Evolutionary conservation across 2,113 vertebrate genomes (phyloP).

Genomic region (Pituophis catenifer): DNA sequence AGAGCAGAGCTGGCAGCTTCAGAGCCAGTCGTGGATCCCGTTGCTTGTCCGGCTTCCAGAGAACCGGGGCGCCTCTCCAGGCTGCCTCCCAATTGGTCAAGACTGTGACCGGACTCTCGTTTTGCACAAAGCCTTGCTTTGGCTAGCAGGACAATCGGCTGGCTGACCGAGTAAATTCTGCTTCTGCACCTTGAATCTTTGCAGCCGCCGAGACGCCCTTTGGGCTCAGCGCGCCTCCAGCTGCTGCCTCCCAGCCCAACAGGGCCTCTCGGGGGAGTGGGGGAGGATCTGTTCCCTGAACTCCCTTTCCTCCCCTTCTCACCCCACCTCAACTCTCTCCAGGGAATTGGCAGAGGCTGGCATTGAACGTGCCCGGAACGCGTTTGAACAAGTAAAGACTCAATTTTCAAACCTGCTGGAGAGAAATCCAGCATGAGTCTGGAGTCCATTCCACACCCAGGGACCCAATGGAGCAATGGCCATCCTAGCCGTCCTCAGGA

Average conservation of each 20-base stretch:
- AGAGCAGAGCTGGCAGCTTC: not conserved
- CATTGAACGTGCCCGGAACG: rapidly evolving
- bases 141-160: not conserved
- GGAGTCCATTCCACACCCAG: too few relatives aligned
- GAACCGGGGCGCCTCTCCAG: not conserved
- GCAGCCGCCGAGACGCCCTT: not conserved
- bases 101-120: not conserved
- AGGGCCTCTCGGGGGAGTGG: not conserved
- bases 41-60: not conserved
- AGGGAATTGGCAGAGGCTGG: not conserved
- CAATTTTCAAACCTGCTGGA: not conserved
- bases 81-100: not conserved
- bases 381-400: rapidly evolving
- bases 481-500: not conserved
- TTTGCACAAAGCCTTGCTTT: not conserved
- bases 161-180: not conserved
- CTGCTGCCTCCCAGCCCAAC: not conserved
- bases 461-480: too few relatives aligned
- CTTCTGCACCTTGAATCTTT: not conserved
- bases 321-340: too few relatives aligned
- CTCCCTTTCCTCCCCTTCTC: not conserved
- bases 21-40: too few relatives aligned
- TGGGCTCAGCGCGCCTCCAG: too few relatives aligned
- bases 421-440: not conserved
- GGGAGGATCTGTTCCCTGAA: not conserved